These are phyloP conservation scores for Agonopterix arenella DNA, from an alignment of 2,888 invertebrate species.

Conservation along the genomic window DNA sequence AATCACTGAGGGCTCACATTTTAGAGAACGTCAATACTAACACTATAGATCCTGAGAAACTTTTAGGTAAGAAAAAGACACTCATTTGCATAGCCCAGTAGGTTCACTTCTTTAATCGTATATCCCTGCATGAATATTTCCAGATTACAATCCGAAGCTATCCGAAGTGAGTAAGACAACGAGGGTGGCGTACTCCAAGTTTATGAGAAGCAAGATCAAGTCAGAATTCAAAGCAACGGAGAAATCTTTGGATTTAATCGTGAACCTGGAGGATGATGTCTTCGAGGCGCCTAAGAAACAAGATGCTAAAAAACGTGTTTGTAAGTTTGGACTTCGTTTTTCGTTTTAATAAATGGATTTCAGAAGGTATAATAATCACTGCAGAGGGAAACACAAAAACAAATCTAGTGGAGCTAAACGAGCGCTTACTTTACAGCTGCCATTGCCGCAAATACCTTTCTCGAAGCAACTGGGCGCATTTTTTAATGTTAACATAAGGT, in stretches of 20 bases:
- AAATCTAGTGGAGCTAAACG: too few species aligned
- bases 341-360: too few species aligned
- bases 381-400: too few species aligned
- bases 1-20: slow-evolving; percentile 84
- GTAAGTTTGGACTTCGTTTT: slow-evolving; percentile 31
- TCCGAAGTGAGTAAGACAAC: slow-evolving; percentile 86
- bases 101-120: too few species aligned
- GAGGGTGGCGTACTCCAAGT: slow-evolving; percentile 91
- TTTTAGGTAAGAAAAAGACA: slow-evolving; percentile 72
- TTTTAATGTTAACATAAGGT: too few species aligned
- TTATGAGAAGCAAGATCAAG: slow-evolving; percentile 85
- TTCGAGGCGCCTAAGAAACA: slow-evolving; percentile 39
- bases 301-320: slow-evolving; percentile 25
- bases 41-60: slow-evolving; percentile 83
- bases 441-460: too few species aligned
- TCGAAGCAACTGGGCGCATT: too few species aligned
- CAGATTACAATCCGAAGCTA: slow-evolving; percentile 89
- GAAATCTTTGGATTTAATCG: slow-evolving; percentile 27
- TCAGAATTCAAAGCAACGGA: slow-evolving; percentile 63
- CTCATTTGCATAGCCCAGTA: too few species aligned
- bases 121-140: slow-evolving; percentile 12
- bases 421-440: too few species aligned
- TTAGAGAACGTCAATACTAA: slow-evolving; percentile 80
- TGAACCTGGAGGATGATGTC: slow-evolving; percentile 48
- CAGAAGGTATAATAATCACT: too few species aligned